A percentile compares a stretch with the other conserved stretches of the same genome.
Conservation (phyloP, 2,113 vertebrate genomes). For the Phyllopteryx taeniolatus region DNA sequence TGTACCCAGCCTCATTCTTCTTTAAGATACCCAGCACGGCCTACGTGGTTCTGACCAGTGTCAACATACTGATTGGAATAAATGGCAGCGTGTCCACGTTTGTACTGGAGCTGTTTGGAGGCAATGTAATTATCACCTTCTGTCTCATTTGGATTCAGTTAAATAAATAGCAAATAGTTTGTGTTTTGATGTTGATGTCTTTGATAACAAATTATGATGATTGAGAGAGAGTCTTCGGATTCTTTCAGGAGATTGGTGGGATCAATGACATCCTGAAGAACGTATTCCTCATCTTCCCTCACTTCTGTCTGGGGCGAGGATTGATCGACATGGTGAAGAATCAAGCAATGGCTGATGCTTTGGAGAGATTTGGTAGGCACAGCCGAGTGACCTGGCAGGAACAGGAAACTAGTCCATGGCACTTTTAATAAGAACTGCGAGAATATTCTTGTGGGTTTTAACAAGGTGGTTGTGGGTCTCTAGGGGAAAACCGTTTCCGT, state of each 20-base stretch:
- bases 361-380: constrained; percentile 91
- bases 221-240: neutral
- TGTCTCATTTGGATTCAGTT: neutral
- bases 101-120: constrained; percentile 93
- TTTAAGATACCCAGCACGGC: constrained; percentile 98
- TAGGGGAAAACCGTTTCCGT: constrained; percentile 93
- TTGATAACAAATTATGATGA: neutral
- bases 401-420: neutral
- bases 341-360: constrained; percentile 95
- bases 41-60: constrained; percentile 93
- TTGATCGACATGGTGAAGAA: constrained; percentile 99
- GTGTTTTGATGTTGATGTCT: neutral
- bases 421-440: neutral
- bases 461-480: neutral
- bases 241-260: constrained; percentile 85
- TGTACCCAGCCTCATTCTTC: constrained; percentile 98
- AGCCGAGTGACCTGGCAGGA: neutral
- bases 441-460: neutral
- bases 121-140: constrained; percentile 76
- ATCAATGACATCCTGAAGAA: constrained; percentile 97
- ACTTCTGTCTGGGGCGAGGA: constrained; percentile 94
- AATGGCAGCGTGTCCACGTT: constrained; percentile 97
- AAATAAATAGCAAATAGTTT: too few species aligned
- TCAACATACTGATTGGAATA: constrained; percentile 98
- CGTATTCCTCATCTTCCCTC: constrained; percentile 96